These are phyloP conservation scores for Rousettus madagascariensis DNA, from an alignment of 2,797 vertebrate genomes.

Conservation along the genomic window DNA sequence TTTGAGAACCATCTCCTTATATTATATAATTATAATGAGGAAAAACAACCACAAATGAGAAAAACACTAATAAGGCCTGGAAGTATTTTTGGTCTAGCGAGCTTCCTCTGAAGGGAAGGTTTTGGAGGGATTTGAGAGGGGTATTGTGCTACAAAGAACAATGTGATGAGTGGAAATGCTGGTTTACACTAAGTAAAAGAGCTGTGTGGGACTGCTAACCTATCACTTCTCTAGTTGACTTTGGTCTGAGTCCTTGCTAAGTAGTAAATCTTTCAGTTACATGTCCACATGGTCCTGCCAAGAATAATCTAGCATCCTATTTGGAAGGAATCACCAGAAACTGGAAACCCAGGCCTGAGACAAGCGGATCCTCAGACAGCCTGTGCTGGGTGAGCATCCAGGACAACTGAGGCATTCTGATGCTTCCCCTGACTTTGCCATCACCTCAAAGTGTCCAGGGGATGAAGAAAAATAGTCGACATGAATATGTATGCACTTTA, in stretches of 20 bases:
- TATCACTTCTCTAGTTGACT: background rate
- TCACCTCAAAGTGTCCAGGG: background rate
- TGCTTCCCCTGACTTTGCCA: background rate
- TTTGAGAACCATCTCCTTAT: background rate
- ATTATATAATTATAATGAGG: background rate
- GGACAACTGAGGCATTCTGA: background rate
- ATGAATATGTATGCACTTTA: background rate
- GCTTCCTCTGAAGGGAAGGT: background rate
- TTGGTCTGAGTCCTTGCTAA: background rate
- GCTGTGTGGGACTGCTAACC: background rate
- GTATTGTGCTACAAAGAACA: background rate
- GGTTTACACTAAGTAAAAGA: background rate
- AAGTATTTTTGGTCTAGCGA: background rate
- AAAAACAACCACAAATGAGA: background rate
- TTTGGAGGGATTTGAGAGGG: background rate
- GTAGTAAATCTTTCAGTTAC: background rate
- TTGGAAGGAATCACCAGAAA: background rate
- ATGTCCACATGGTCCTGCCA: background rate
- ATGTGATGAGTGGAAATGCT: background rate
- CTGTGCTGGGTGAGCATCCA: background rate
- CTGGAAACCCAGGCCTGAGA: background rate
- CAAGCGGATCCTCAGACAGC: background rate
- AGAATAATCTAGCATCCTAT: background rate
- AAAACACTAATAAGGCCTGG: background rate
- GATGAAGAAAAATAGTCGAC: background rate